A percentile compares a stretch with the other conserved stretches of the same genome.
These are phyloP conservation scores for Bombus sibiricus DNA, from an alignment of 1,140 invertebrate genomes.

Conservation along the genomic window DNA sequence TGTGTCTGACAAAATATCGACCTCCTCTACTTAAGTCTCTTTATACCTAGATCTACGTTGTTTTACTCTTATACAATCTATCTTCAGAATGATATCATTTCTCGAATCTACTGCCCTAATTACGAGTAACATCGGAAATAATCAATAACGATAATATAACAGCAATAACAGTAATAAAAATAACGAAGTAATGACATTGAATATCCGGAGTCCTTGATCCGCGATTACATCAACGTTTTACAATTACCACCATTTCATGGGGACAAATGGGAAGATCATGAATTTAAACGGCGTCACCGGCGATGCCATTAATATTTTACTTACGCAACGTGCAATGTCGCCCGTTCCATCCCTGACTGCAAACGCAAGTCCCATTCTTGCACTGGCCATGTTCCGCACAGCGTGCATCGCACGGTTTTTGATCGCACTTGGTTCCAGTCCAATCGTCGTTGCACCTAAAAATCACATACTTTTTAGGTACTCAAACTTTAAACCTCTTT, in stretches of 20 bases:
- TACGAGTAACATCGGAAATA: neutral
- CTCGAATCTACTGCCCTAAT: neutral
- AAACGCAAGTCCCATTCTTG: slow-evolving; percentile 98
- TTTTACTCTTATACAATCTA: neutral
- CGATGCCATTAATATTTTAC: slow-evolving; percentile 76
- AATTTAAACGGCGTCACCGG: neutral
- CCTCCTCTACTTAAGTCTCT: neutral
- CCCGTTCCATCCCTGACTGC: slow-evolving; percentile 98
- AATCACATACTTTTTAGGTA: neutral
- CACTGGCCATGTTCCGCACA: slow-evolving; percentile 98
- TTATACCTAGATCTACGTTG: neutral
- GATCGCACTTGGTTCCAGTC: slow-evolving; percentile 95
- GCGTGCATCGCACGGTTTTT: slow-evolving; percentile 93
- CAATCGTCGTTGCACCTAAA: slow-evolving; percentile 93
- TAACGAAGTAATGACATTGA: neutral
- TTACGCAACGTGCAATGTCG: slow-evolving; percentile 97
- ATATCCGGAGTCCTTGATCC: too few relatives aligned
- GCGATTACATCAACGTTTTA: neutral
- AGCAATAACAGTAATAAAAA: neutral
- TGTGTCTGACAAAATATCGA: neutral
- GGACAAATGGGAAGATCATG: neutral
- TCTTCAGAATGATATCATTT: neutral
- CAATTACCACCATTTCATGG: too few relatives aligned
- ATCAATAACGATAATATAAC: neutral
- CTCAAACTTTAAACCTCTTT: too few relatives aligned